Base-by-base conservation (phyloP, 2,113 vertebrate species). In the Catagonus wagneri region DNA sequence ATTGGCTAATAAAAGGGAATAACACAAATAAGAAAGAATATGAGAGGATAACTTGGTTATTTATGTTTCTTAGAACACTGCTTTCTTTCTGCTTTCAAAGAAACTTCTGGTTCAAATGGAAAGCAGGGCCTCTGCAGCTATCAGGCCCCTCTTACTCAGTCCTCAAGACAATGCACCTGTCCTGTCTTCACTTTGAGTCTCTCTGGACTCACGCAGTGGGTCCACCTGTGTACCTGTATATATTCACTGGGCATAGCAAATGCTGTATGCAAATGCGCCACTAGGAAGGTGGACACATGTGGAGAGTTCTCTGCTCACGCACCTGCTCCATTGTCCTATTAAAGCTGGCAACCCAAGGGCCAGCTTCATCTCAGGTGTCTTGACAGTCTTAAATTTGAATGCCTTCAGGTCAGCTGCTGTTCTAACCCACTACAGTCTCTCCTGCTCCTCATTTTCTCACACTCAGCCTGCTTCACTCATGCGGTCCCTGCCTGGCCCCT, bases 151-250 rank as follows among this genome's bases (percentile, higher is more conserved):
- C 6, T 6, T 3, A 14, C 32, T 58, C 50, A 14, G 20, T n/a
- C 15, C 17, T 6, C 1, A 17, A 14, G 23, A n/a, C 11, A 25
- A 9, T 14, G 5, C 0, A 1, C 56, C 36, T 56, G 3, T 44
- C 56, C 23, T 27, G 44, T 22, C 3, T 23, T 54, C 7, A n/a
- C 83, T 44, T 36, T 68, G 83, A 68, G 16, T 54, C 16, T 80
- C 19, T 0, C 54, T 39, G 10, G 19, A 39, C 19, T 50, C 65
- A 0, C 1, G 0, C n/a, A 22, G 25, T 25, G 71, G 39, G n/a
- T 39, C 58, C n/a, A 7, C 54, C 13, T 0, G 19, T 39, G 83
- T 32, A 7, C 54, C 13, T 8, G n/a, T 44, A 44, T 44, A 8
- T 44, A 44, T 44, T 23, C 12, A 10, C 34, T 39, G 54, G 61